phyloP scores from a whole-genome alignment of 2,113 vertebrate genomes.

The Diadophis punctatus region DNA sequence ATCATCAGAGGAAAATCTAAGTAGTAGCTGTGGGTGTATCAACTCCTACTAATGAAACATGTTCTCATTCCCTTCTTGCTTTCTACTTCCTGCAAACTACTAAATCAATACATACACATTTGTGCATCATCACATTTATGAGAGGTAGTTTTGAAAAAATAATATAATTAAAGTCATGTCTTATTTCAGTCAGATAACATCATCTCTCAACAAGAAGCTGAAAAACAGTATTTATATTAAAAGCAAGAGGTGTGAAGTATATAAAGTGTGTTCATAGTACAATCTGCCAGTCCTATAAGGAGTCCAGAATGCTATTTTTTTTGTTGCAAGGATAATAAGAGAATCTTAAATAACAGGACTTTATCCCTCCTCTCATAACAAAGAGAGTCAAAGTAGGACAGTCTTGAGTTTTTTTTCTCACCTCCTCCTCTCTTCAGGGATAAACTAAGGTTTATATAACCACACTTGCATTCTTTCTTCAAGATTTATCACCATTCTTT shows the following conservation, averaged over 20 bases:
- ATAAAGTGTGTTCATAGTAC: not conserved
- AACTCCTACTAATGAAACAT: constrained; percentile 12
- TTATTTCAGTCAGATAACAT: not conserved
- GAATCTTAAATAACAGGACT: not conserved
- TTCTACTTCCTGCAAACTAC: not conserved
- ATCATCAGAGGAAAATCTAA: not conserved
- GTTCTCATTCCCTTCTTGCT: not conserved
- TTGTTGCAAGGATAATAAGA: not conserved
- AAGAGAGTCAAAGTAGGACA: not conserved
- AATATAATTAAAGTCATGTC: not conserved
- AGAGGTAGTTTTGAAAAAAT: not conserved
- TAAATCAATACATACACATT: constrained; percentile 13
- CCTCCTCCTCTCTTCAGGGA: too few species aligned
- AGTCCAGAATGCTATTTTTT: not conserved
- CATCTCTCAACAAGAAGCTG: not conserved
- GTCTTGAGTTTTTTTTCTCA: not conserved
- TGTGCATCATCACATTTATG: constrained; percentile 6
- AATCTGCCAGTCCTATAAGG: not conserved
- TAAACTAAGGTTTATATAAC: not conserved
- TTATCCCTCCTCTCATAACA: not conserved
- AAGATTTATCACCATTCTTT: not conserved
- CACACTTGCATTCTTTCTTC: not conserved
- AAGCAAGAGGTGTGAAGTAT: not conserved
- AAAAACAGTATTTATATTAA: not conserved
- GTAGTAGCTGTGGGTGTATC: not conserved